phyloP scores from a whole-genome alignment of 2,888 invertebrate species.

The Cheilosia pagana region DNA sequence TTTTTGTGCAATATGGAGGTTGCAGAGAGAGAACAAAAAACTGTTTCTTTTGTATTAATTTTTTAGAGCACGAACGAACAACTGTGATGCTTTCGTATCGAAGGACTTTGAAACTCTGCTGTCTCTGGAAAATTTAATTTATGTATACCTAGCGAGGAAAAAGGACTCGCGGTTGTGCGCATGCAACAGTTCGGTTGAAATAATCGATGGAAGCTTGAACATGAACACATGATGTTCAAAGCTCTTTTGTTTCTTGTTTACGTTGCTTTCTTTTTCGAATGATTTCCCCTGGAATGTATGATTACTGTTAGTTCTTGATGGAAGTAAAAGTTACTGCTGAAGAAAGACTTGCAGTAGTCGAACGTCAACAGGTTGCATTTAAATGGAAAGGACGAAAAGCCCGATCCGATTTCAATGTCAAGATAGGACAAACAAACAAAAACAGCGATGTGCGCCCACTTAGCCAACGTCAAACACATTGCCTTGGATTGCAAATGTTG shows the following conservation, averaged over 20 bases:
- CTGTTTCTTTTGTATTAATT: background rate
- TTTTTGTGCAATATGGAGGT: conserved; percentile 16
- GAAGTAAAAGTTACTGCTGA: background rate
- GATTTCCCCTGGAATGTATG: background rate
- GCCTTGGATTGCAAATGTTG: too few relatives aligned
- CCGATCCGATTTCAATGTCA: conserved; percentile 7
- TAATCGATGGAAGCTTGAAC: conserved; percentile 54
- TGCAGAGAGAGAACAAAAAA: background rate
- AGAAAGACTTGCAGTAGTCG: background rate
- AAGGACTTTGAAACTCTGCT: conserved; percentile 62
- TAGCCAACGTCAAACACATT: too few relatives aligned
- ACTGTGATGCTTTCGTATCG: conserved; percentile 40
- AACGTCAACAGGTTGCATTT: conserved; percentile 27
- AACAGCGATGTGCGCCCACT: background rate
- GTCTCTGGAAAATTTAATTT: conserved; percentile 59
- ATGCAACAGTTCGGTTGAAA: conserved; percentile 67
- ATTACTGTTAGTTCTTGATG: background rate
- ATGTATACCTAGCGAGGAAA: conserved; percentile 53
- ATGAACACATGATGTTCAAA: conserved; percentile 58
- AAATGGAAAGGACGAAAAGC: background rate
- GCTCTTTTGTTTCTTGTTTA: conserved; percentile 12
- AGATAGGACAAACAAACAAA: background rate
- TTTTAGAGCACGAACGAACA: conserved; percentile 42
- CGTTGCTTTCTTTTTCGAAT: background rate
- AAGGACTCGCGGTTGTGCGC: conserved; percentile 53